phyloP scores from a whole-genome alignment of 2,888 invertebrate species.

The Pycnomerus fuliginosus region DNA sequence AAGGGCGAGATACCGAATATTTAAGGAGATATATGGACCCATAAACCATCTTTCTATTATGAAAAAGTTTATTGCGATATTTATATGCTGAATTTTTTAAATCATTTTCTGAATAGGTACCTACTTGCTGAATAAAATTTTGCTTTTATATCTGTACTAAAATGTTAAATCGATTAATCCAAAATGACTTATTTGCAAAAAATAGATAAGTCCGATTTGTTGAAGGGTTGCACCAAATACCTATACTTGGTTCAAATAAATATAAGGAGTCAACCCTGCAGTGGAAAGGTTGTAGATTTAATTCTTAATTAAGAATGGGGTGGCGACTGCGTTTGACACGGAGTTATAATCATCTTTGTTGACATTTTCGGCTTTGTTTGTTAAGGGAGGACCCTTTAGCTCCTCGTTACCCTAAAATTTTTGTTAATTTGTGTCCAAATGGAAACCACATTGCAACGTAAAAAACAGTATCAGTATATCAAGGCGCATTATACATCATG shows the following conservation, averaged over 20 bases:
- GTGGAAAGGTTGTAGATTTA: no score
- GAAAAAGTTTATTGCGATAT: no score
- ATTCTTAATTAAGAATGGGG: slow-evolving; percentile 8
- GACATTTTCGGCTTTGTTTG: slow-evolving; percentile 10
- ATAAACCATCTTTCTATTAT: slow-evolving; percentile 45
- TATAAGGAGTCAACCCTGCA: no score
- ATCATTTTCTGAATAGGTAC: no score
- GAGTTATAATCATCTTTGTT: slow-evolving; percentile 5
- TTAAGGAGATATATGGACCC: slow-evolving; percentile 42
- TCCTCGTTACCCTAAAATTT: slow-evolving; percentile 2
- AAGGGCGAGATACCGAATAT: slow-evolving; percentile 45
- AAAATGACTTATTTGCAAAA: no score
- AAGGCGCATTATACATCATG: slow-evolving; percentile 11
- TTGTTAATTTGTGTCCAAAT: slow-evolving; percentile 3
- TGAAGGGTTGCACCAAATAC: no score
- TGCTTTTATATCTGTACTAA: no score
- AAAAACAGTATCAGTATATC: neutral
- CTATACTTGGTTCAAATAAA: no score
- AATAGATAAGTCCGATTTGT: no score
- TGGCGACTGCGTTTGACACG: slow-evolving; percentile 1
- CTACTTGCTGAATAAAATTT: no score
- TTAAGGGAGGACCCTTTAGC: slow-evolving; percentile 5
- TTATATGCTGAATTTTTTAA: no score
- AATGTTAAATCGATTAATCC: no score
- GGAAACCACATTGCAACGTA: neutral